These are phyloP conservation scores for Gobiocypris rarus DNA, from an alignment of 2,113 vertebrate species.

Conservation along the genomic window DNA sequence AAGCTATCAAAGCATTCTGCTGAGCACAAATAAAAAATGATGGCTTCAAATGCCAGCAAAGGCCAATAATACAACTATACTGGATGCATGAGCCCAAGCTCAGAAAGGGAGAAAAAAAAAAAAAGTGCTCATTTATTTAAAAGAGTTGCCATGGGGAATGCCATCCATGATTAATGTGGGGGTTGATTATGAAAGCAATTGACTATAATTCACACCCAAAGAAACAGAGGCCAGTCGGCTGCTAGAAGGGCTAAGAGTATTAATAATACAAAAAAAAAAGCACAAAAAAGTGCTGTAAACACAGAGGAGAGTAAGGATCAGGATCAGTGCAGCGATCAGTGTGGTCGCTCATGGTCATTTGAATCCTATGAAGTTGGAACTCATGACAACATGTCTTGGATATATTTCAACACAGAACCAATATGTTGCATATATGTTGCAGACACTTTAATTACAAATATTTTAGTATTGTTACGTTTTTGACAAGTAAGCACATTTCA, in stretches of 20 bases:
- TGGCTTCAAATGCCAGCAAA: conserved; percentile 41
- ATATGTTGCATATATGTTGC: background rate
- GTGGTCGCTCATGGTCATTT: no score
- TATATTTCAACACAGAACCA: background rate
- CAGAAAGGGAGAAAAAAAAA: conserved; percentile 29
- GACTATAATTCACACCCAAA: conserved; percentile 75
- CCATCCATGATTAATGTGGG: conserved; percentile 74
- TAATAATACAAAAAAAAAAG: conserved; percentile 48
- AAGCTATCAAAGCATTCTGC: conserved; percentile 20
- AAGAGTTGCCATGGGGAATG: conserved; percentile 73
- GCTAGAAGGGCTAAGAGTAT: conserved; percentile 51
- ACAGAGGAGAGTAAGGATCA: conserved; percentile 22
- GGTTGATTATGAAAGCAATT: conserved; percentile 76
- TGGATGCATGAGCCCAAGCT: conserved; percentile 50
- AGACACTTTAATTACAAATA: background rate
- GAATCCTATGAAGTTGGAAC: no score
- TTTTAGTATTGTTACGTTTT: background rate
- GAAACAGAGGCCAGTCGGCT: conserved; percentile 64
- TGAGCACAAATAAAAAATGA: conserved; percentile 33
- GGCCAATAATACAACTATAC: conserved; percentile 58
- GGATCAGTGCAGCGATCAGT: no score
- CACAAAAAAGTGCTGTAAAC: conserved; percentile 19
- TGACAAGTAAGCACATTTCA: background rate
- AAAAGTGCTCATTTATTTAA: conserved; percentile 74
- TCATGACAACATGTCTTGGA: background rate